Base-by-base conservation (phyloP, 2,888 invertebrate genomes). In the Ganaspis brasiliensis region DNA sequence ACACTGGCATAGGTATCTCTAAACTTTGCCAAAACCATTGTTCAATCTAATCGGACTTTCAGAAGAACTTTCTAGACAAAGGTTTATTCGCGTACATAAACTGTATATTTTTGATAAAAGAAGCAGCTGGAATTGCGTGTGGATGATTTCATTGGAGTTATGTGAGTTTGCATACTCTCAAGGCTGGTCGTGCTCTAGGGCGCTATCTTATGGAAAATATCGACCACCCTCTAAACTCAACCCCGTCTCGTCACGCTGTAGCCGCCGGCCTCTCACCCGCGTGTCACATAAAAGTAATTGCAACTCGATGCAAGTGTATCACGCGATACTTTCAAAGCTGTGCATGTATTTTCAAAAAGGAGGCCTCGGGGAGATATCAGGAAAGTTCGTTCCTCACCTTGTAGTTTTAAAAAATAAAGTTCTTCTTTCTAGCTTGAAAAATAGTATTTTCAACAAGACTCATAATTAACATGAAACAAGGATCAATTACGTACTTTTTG, bases 151-250 rank as follows among this genome's bases (percentile, higher is more conserved):
- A 59, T 59, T 49, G 26, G 21, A 40, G 73, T 61, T 73, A 45
- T 59, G 73, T 45, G 73, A 59, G 73, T 61, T 45, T 59, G 61
- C 45, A 61, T 40, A 61, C 40, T 61, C 61, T 73, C 73, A 73
- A 73, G 73, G 61, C 31, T 61, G 40, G 1, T 37, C 21, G 37
- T 63, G 21, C 14, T 63, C 6, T 21, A 63, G 40, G 63, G 63
- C 21, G 21, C 63, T 63, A 63, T 63, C 37, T 63, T 63, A 35
- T 37, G 35, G 37, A 63, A 37, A 10, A 14, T 63, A 63, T 63
- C 63, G 63, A 63, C 63, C 63, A 63, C 40, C 19, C 63, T 40
- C 63, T 21, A 37, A 40, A 40, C 37, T 63, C 63, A 63, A 63
- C 63, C 63, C 35, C 61, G 19, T 40, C 63, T 63, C 63, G 63